Evolutionary conservation across 2,797 vertebrate species (phyloP).

Genomic region (Takifugu ocellatus): DNA sequence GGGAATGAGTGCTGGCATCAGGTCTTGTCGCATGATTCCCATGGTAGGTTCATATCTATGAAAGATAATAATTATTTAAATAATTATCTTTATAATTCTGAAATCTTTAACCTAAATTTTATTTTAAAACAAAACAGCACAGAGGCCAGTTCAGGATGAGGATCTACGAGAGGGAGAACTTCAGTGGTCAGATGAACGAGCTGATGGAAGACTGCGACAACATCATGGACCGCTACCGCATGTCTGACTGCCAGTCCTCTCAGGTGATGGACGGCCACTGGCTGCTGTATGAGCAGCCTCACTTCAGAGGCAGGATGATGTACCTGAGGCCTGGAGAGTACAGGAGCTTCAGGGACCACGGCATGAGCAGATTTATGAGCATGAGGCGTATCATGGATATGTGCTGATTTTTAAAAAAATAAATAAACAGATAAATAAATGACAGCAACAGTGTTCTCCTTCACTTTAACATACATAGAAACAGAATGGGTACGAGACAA

Average conservation of each 20-base stretch:
- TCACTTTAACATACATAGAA: background rate
- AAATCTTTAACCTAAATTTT: background rate
- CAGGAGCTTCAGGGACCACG: constrained; percentile 58
- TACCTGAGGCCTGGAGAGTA: constrained; percentile 67
- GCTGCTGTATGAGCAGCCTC: constrained; percentile 60
- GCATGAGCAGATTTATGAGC: constrained; percentile 38
- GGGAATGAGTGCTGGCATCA: constrained; percentile 56
- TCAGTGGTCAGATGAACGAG: constrained; percentile 50
- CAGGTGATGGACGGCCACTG: constrained; percentile 63
- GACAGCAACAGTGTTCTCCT: background rate
- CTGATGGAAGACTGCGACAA: constrained; percentile 61
- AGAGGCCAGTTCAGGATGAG: constrained; percentile 48
- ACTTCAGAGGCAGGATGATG: constrained; percentile 62
- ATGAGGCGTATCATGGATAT: constrained; percentile 53
- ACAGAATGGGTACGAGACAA: too few species aligned
- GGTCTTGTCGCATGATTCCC: constrained; percentile 66
- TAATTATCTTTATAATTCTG: background rate
- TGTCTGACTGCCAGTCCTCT: constrained; percentile 57
- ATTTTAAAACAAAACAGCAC: constrained; percentile 26
- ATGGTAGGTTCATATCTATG: constrained; percentile 37
- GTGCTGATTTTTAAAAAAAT: constrained; percentile 41
- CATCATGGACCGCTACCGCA: constrained; percentile 58
- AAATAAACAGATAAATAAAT: constrained; percentile 1
- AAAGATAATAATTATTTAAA: background rate
- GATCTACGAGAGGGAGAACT: constrained; percentile 64